These are phyloP conservation scores for Struthio camelus DNA, from an alignment of 2,113 vertebrate species.

Conservation along the genomic window DNA sequence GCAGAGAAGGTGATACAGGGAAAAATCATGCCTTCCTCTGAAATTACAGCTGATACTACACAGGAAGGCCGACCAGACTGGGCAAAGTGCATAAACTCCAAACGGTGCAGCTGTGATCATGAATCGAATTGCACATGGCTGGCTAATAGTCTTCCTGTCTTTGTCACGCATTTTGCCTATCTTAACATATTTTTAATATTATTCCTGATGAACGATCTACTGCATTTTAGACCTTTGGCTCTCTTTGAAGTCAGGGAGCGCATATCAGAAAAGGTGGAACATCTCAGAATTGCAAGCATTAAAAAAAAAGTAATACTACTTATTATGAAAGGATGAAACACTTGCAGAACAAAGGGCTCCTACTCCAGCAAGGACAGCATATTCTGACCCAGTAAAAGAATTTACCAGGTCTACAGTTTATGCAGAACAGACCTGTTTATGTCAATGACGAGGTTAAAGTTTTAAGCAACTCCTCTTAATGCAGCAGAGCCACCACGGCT, in stretches of 20 bases:
- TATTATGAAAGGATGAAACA: neutral
- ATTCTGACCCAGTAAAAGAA: neutral
- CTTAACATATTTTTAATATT: neutral
- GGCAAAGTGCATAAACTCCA: neutral
- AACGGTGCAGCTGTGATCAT: neutral
- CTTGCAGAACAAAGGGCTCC: neutral
- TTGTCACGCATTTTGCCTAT: neutral
- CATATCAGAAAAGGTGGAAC: neutral
- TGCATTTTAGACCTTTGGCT: neutral
- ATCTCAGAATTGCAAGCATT: neutral
- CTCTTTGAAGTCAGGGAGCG: neutral
- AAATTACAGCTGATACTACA: neutral
- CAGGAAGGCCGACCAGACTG: neutral
- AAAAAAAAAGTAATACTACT: neutral
- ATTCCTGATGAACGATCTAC: neutral
- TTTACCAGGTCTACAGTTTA: neutral
- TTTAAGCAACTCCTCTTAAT: neutral
- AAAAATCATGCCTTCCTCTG: neutral
- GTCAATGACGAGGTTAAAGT: neutral
- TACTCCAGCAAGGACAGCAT: neutral
- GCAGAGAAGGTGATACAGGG: neutral
- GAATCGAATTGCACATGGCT: neutral
- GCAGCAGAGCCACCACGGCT: neutral
- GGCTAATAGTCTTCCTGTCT: neutral
- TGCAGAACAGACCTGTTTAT: neutral